Conservation (phyloP, 1,140 invertebrate genomes). For the Nephila pilipes region DNA sequence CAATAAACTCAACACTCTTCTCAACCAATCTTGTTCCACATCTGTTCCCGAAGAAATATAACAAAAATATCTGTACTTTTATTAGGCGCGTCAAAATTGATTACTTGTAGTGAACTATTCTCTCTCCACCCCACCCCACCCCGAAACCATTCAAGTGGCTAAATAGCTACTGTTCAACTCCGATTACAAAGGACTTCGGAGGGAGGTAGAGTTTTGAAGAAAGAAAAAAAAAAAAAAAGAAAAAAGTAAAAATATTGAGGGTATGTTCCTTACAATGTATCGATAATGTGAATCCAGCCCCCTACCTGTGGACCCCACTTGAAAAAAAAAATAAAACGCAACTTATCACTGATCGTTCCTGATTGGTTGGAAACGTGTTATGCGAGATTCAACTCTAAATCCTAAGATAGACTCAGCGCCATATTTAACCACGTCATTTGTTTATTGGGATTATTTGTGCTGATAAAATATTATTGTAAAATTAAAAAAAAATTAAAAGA, state of each 20-base stretch:
- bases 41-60: not conserved
- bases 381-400: not conserved
- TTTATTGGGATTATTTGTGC: not conserved
- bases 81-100: not conserved
- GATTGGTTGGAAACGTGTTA: slow-evolving; percentile 47
- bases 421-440: slow-evolving; percentile 14
- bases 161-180: slow-evolving; percentile 68
- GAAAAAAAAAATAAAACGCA: slow-evolving; percentile 44
- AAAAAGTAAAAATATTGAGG: not conserved
- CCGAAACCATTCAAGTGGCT: slow-evolving; percentile 51
- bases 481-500: too few relatives aligned
- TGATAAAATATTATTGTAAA: not conserved
- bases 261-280: slow-evolving; percentile 39
- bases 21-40: not conserved
- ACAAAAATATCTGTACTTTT: slow-evolving; percentile 11
- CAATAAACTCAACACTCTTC: not conserved
- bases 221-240: not conserved
- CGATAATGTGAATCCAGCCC: slow-evolving; percentile 33
- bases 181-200: slow-evolving; percentile 44
- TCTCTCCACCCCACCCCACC: not conserved
- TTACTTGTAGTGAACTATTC: not conserved
- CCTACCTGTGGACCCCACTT: slow-evolving; percentile 50
- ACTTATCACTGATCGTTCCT: slow-evolving; percentile 38
- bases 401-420: not conserved
- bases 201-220: not conserved